Evolutionary conservation across 2,797 vertebrate genomes (phyloP).

Genomic region (Fundulus diaphanus): DNA sequence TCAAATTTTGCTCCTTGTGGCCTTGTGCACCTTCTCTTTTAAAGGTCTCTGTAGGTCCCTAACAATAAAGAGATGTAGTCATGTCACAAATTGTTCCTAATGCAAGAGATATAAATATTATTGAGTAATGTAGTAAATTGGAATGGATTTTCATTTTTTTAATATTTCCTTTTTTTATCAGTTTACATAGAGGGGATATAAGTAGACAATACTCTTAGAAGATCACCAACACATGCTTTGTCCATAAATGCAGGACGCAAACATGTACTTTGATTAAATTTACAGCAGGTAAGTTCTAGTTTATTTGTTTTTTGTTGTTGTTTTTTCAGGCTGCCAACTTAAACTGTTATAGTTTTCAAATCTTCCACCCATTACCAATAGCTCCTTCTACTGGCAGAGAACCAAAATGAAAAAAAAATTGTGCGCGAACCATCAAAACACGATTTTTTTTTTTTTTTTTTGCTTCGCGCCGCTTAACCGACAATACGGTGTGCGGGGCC

Average conservation of each 20-base stretch:
- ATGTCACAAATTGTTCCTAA: background rate
- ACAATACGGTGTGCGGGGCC: constrained; percentile 41
- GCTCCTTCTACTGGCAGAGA: constrained; percentile 38
- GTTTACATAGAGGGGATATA: too few species aligned
- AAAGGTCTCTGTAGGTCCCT: background rate
- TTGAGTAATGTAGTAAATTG: background rate
- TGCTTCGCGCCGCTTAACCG: constrained; percentile 13
- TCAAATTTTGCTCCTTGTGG: background rate
- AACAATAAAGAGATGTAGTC: background rate
- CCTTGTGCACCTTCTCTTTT: background rate
- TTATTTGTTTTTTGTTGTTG: too few species aligned
- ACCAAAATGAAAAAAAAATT: background rate
- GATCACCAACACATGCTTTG: background rate
- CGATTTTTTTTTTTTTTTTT: background rate
- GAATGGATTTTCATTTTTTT: background rate
- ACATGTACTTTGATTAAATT: background rate
- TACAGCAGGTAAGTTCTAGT: too few species aligned
- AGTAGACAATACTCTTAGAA: background rate
- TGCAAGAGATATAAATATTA: background rate
- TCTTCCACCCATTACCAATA: background rate
- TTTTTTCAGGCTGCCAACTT: background rate
- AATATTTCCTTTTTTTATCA: background rate
- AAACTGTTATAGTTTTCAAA: background rate
- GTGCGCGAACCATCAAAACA: background rate
- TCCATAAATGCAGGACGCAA: background rate